Evolutionary conservation across 2,113 vertebrate genomes (phyloP).

Genomic region (Thryonomys swinderianus): DNA sequence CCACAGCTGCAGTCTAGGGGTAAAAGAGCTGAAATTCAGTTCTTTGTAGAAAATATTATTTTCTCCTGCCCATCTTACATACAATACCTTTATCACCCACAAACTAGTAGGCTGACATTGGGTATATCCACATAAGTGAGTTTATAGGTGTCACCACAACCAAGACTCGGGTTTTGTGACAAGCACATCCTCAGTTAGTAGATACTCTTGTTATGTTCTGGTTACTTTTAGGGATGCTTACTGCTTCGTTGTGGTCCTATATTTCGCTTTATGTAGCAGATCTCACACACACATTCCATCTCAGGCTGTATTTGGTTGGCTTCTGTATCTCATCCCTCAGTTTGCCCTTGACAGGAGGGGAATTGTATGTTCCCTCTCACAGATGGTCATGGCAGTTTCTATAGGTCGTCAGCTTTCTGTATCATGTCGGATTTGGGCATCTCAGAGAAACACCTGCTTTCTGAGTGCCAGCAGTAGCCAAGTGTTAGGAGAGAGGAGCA

Average conservation of each 20-base stretch:
- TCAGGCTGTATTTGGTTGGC: conserved; percentile 11
- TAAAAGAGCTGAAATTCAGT: conserved; percentile 23
- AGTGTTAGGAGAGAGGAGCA: conserved; percentile 31
- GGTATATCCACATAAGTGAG: neutral
- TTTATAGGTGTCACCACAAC: conserved; percentile 1
- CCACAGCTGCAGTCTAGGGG: neutral
- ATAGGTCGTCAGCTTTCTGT: conserved; percentile 34
- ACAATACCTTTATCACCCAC: neutral
- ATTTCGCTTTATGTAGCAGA: conserved; percentile 43
- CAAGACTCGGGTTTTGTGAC: neutral
- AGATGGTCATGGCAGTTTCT: neutral
- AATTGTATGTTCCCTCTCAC: neutral
- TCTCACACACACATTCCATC: conserved; percentile 34
- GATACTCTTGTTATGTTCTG: conserved; percentile 10
- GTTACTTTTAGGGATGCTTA: conserved; percentile 17
- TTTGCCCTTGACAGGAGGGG: conserved; percentile 6
- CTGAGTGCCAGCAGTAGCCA: neutral
- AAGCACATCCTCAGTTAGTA: conserved; percentile 29
- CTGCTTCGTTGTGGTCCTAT: neutral
- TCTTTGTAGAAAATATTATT: conserved; percentile 39
- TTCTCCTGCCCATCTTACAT: neutral
- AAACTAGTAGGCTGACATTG: conserved; percentile 45
- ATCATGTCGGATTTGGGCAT: neutral
- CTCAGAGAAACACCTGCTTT: conserved; percentile 25
- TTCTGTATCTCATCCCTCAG: conserved; percentile 33